Evolutionary conservation across 2,113 vertebrate species (phyloP).

Genomic region (Glareola pratincola): DNA sequence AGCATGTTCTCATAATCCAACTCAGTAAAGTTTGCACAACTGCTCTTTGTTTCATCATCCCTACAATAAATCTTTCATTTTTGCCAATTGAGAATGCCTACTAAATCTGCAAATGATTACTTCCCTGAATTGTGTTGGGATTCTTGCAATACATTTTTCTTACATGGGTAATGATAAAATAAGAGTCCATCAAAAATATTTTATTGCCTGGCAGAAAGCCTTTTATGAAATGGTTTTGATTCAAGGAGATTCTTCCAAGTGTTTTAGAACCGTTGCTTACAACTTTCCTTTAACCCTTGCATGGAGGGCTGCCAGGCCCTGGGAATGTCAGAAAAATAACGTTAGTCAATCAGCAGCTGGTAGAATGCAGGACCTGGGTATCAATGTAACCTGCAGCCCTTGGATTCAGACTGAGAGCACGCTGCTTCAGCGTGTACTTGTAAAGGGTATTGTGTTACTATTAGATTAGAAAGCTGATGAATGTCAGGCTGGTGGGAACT

Average conservation of each 20-base stretch:
- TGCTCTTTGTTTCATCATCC: conserved; percentile 78
- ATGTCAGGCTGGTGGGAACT: conserved; percentile 50
- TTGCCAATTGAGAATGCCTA: conserved; percentile 72
- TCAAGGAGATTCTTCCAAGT: conserved; percentile 52
- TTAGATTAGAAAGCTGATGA: conserved; percentile 38
- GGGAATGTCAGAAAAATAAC: not conserved
- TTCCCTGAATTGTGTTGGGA: conserved; percentile 57
- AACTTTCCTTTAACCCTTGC: conserved; percentile 62
- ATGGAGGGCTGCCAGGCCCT: conserved; percentile 18
- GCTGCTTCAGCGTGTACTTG: not conserved
- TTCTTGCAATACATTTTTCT: conserved; percentile 69
- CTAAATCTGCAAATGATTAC: conserved; percentile 78
- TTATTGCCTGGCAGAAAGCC: conserved; percentile 51
- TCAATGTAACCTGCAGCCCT: conserved; percentile 32
- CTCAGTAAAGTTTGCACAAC: conserved; percentile 77
- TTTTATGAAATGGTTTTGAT: conserved; percentile 62
- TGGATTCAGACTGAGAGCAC: not conserved
- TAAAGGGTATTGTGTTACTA: conserved; percentile 39
- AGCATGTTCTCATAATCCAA: conserved; percentile 73
- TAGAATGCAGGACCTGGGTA: not conserved
- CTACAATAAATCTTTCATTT: conserved; percentile 77
- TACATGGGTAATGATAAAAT: conserved; percentile 68
- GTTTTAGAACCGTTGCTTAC: conserved; percentile 28
- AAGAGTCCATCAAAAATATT: conserved; percentile 55
- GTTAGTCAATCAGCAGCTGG: not conserved